Percentiles rank a stretch among this genome's conserved stretches.
Conservation (phyloP, 2,797 vertebrate genomes). For the Dromococcyx pavoninus region DNA sequence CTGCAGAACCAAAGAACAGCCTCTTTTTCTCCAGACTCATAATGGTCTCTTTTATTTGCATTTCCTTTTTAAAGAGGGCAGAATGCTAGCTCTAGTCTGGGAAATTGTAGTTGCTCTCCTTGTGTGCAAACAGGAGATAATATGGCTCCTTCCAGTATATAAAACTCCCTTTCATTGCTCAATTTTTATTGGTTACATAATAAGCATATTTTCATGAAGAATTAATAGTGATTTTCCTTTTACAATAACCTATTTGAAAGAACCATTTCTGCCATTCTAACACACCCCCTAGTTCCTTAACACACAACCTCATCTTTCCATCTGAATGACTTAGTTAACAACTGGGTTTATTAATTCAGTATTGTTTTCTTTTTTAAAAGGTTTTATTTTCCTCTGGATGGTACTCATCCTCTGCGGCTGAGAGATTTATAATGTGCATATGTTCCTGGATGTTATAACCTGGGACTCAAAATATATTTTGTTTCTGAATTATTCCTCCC, state of each 20-base stretch:
- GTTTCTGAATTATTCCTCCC: background rate
- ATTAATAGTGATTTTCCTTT: background rate
- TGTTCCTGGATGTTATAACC: background rate
- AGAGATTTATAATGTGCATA: background rate
- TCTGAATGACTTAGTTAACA: background rate
- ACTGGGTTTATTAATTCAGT: background rate
- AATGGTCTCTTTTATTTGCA: background rate
- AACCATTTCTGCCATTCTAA: background rate
- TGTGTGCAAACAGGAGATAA: background rate
- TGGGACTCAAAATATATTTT: background rate
- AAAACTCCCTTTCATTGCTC: background rate
- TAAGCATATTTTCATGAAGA: background rate
- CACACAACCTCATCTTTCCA: rapidly evolving
- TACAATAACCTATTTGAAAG: background rate
- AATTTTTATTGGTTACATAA: background rate
- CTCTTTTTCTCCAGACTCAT: background rate
- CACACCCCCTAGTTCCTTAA: background rate
- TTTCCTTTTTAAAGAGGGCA: background rate
- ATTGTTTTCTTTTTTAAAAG: background rate
- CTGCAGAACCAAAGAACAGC: background rate
- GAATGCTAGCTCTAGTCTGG: background rate
- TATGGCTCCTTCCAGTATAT: background rate
- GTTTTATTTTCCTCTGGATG: background rate
- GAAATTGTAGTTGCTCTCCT: background rate
- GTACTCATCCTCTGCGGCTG: background rate